These are phyloP conservation scores for Cryptocheilus praepositus DNA, from an alignment of 2,888 invertebrate genomes.

Conservation along the genomic window DNA sequence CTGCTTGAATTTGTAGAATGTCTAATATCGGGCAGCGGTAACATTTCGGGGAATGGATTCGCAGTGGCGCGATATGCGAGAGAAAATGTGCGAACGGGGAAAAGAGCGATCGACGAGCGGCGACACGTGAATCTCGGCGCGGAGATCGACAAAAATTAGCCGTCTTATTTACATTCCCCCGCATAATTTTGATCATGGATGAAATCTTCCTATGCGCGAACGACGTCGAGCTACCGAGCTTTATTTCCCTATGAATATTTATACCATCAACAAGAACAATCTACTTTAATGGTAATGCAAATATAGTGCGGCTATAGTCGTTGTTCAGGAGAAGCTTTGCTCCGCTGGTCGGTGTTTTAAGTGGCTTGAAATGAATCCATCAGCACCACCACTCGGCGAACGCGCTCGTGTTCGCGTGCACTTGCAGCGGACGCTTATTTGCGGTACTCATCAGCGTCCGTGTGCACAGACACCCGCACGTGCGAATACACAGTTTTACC, in stretches of 20 bases:
- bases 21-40: too few relatives aligned
- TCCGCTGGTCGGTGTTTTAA: conserved; percentile 5
- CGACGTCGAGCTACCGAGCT: conserved; percentile 1
- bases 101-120: too few relatives aligned
- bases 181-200: conserved; percentile 1
- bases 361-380: conserved; percentile 13
- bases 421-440: too few relatives aligned
- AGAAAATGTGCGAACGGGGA: too few relatives aligned
- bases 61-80: too few relatives aligned
- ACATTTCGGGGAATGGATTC: too few relatives aligned
- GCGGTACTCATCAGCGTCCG: too few relatives aligned
- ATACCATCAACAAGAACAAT: conserved; percentile 19
- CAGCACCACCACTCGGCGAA: background rate
- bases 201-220: background rate
- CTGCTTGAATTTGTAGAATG: too few relatives aligned
- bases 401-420: too few relatives aligned
- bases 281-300: conserved; percentile 25
- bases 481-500: background rate
- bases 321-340: conserved; percentile 1
- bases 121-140: too few relatives aligned
- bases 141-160: background rate
- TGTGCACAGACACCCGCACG: background rate
- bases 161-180: conserved; percentile 2
- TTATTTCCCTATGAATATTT: conserved; percentile 40
- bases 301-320: conserved; percentile 18